Evolutionary conservation across 2,113 vertebrate genomes (phyloP), one percentile per base, ranked within the genome.

Genomic region (Elaphurus davidianus): DNA sequence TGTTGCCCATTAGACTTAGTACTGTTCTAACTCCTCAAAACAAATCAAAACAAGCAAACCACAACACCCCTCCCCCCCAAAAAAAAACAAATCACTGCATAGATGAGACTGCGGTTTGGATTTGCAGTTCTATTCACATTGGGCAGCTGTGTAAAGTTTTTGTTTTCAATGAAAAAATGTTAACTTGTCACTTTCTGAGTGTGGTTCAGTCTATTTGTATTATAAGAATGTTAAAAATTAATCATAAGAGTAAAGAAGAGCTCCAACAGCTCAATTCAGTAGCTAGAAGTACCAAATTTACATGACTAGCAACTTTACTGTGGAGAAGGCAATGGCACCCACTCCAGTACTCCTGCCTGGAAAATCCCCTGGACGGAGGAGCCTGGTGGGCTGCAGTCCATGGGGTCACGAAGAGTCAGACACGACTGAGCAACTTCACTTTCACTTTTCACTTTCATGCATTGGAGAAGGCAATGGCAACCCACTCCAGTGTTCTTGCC

Each of bases 11-110:
- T 45, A 45, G n/a, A 91, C 40, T 81, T 47, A 40, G 17, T 36
- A 52, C 4, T 14, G 62, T 40, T 43, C 45, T 2, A 92, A 62
- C 28, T 84, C 4, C 59, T 92, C 47, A 89, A 86, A 52, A 59
- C 87, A 91, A 92, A 90, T 16, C 11, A 50, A 94, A 87, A 95
- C 15, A 91, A 47, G 23, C 27, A 50, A 78, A 79, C 21, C 55
- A 12, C 25, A 1, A 59, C 7, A 16, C 16, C 3, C 30, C 0
- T 0, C 4, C 2, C 17, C 15, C 0, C 17, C 4, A 59, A 17
- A 50, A 84, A 16, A 15, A 19, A 79, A 27, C 3, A 50, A 33
- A 52, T 21, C 30, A 57, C 6, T 40, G n/a, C 33, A 87, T 6
- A 76, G 59, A 88, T 30, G 17, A 90, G 54, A 27, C 16, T 21